A percentile compares a stretch with the other conserved stretches of the same genome.
Evolutionary conservation across 2,113 vertebrate genomes (phyloP).

Genomic region (Lethenteron reissneri): DNA sequence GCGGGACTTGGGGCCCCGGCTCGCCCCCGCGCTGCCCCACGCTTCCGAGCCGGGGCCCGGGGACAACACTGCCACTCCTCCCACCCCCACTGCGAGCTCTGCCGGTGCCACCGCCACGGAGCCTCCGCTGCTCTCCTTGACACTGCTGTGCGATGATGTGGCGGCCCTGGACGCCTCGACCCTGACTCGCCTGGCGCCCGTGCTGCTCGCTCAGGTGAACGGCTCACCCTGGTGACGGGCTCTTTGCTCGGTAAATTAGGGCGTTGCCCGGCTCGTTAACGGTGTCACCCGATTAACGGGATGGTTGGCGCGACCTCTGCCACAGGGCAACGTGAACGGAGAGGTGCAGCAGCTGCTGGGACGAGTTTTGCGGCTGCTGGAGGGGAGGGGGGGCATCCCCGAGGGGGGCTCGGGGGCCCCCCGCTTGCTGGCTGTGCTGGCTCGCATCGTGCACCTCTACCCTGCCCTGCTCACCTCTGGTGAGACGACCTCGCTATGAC

Average conservation of each 20-base stretch:
- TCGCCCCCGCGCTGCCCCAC: not conserved
- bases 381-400: conserved; percentile 18
- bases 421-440: conserved; percentile 40
- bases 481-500: conserved; percentile 14
- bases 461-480: conserved; percentile 43
- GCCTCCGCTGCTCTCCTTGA: conserved; percentile 8
- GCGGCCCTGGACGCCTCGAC: conserved; percentile 23
- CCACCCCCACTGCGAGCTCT: too few species aligned
- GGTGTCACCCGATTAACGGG: not conserved
- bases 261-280: not conserved
- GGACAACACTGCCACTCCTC: too few species aligned
- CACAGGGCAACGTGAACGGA: conserved; percentile 23
- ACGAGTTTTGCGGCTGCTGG: conserved; percentile 27
- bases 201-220: conserved; percentile 37
- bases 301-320: not conserved
- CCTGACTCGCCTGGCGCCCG: conserved; percentile 16
- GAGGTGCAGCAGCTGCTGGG: conserved; percentile 28
- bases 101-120: too few species aligned
- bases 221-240: not conserved
- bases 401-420: conserved; percentile 23
- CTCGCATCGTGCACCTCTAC: conserved; percentile 27
- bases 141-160: conserved; percentile 20
- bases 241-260: too few species aligned
- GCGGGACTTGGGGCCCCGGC: conserved; percentile 25
- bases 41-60: too few species aligned